Evolutionary conservation across 2,797 vertebrate species (phyloP).

Genomic region (Trichosurus vulpecula): DNA sequence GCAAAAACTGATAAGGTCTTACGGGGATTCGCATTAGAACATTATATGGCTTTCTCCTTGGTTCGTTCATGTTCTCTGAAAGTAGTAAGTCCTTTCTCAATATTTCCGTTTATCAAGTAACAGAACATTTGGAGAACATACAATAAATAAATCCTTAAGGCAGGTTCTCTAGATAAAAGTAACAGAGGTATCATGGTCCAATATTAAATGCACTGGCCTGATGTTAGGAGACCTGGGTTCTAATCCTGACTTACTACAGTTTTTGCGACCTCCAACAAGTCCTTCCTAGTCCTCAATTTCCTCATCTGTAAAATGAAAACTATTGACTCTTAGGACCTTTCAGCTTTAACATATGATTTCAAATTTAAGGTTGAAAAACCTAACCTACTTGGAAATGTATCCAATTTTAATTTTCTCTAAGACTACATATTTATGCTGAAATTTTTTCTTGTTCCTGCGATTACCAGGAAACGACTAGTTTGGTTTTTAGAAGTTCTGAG

Average conservation of each 20-base stretch:
- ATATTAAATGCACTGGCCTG: not conserved
- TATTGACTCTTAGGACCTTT: not conserved
- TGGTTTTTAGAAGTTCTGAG: constrained; percentile 64
- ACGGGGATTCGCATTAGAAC: constrained; percentile 58
- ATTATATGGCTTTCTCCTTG: constrained; percentile 69
- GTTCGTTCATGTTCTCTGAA: constrained; percentile 60
- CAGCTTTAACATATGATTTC: not conserved
- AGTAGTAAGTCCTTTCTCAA: constrained; percentile 45
- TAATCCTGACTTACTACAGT: not conserved
- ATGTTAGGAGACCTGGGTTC: not conserved
- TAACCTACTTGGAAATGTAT: not conserved
- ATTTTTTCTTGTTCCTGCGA: constrained; percentile 46
- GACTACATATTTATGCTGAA: constrained; percentile 43
- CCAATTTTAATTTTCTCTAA: constrained; percentile 44
- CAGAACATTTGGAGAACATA: constrained; percentile 45
- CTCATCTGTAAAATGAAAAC: not conserved
- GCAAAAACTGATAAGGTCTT: constrained; percentile 63
- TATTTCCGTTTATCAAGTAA: constrained; percentile 59
- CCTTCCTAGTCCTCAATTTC: not conserved
- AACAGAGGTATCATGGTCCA: not conserved
- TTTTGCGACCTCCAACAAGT: not conserved
- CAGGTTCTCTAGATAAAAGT: not conserved
- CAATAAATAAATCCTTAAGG: constrained; percentile 46
- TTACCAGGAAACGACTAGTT: constrained; percentile 54
- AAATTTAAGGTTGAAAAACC: constrained; percentile 27